These are phyloP conservation scores for Tringa solitaria DNA, from an alignment of 2,113 vertebrate species.

Conservation along the genomic window DNA sequence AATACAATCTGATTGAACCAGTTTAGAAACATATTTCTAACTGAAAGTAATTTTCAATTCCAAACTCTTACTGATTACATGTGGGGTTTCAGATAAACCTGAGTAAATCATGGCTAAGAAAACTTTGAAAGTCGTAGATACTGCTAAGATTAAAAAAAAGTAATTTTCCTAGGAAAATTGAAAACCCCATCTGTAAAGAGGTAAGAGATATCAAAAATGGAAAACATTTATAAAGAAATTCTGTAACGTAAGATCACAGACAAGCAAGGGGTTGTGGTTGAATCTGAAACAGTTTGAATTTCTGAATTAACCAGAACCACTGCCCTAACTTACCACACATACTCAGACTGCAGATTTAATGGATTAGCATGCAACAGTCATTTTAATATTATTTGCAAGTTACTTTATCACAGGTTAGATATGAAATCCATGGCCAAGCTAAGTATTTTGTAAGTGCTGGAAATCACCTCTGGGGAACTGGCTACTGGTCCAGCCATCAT, in stretches of 20 bases:
- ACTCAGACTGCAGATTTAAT: not conserved
- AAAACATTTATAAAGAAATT: not conserved
- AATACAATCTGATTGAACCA: not conserved
- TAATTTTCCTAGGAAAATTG: not conserved
- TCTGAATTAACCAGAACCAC: not conserved
- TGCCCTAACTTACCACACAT: not conserved
- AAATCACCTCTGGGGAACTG: constrained; percentile 75
- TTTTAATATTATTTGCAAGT: not conserved
- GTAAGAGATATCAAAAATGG: not conserved
- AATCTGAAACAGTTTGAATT: not conserved
- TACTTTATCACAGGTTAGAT: not conserved
- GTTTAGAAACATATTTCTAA: not conserved
- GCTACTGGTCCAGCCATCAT: constrained; percentile 83
- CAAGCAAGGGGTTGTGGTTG: not conserved
- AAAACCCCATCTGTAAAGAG: not conserved
- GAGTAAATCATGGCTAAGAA: not conserved
- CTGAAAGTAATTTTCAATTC: not conserved
- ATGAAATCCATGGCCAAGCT: not conserved
- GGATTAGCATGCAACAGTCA: not conserved
- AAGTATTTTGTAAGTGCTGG: not conserved
- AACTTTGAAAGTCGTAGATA: not conserved
- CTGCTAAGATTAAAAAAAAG: not conserved
- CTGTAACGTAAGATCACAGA: not conserved
- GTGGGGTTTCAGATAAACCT: not conserved
- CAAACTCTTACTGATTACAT: not conserved